These are phyloP conservation scores for Musca domestica DNA, from an alignment of 1,140 invertebrate species.

Conservation along the genomic window DNA sequence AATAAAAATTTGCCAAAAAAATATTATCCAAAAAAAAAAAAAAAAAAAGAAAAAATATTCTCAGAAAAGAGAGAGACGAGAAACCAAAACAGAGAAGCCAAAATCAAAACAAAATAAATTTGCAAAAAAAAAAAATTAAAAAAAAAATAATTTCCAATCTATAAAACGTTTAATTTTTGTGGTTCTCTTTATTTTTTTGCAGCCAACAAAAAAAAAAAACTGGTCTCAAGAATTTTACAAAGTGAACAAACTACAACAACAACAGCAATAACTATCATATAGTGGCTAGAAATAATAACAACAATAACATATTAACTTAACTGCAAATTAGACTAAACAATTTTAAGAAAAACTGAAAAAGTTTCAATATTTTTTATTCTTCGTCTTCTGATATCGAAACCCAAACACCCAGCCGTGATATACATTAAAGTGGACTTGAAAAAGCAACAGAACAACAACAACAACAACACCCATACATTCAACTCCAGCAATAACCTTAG, in stretches of 20 bases:
- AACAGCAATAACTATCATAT: background rate
- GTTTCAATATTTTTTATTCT: too few species aligned
- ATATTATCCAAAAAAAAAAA: background rate
- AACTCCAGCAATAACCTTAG: too few species aligned
- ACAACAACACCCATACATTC: too few species aligned
- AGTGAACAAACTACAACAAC: background rate
- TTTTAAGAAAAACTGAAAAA: too few species aligned
- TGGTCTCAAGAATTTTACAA: background rate
- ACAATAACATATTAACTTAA: background rate
- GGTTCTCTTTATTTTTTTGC: background rate
- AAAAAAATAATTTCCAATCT: constrained; percentile 11
- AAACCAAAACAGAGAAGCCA: too few species aligned
- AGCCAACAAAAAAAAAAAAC: too few species aligned
- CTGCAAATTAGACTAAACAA: too few species aligned
- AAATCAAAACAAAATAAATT: background rate
- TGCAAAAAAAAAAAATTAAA: constrained; percentile 4
- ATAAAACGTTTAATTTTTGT: constrained; percentile 1
- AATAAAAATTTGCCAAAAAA: constrained; percentile 20
- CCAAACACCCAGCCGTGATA: too few species aligned
- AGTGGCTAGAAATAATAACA: background rate
- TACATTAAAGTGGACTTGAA: too few species aligned
- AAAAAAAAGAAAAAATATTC: background rate
- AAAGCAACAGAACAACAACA: too few species aligned
- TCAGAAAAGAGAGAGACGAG: background rate
- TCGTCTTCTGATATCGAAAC: too few species aligned